phyloP scores from a whole-genome alignment of 2,797 vertebrate species.

The Eurystomus glaucurus region DNA sequence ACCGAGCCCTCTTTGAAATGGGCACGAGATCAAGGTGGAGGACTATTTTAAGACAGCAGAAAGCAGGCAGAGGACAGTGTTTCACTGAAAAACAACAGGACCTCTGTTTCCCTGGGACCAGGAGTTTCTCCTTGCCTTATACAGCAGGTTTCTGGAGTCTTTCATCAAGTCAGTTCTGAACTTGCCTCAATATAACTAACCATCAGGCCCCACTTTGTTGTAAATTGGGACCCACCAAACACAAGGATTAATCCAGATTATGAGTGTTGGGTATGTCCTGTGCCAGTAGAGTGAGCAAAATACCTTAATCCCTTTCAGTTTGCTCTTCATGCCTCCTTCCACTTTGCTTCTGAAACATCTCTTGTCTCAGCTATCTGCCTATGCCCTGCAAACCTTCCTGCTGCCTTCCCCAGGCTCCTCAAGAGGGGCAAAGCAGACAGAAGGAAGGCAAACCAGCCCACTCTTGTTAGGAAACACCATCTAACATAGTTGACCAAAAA shows the following conservation, averaged over 20 bases:
- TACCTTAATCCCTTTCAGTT: neutral
- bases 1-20: neutral
- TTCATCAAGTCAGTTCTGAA: neutral
- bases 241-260: neutral
- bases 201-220: neutral
- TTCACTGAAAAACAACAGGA: neutral
- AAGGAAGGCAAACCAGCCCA: neutral
- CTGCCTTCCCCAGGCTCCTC: neutral
- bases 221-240: neutral
- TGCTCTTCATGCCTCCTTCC: neutral
- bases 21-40: neutral
- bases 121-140: neutral
- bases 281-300: neutral
- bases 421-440: neutral
- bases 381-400: neutral
- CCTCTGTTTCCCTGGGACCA: neutral
- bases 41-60: neutral
- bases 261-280: neutral
- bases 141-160: neutral
- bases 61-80: neutral
- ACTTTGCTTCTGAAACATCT: neutral
- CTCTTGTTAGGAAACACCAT: neutral
- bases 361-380: neutral
- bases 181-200: rapidly evolving
- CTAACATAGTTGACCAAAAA: neutral